A percentile compares a stretch with the other conserved stretches of the same genome.
Evolutionary conservation across 2,888 invertebrate species (phyloP).

Genomic region (Tipula lateralis): DNA sequence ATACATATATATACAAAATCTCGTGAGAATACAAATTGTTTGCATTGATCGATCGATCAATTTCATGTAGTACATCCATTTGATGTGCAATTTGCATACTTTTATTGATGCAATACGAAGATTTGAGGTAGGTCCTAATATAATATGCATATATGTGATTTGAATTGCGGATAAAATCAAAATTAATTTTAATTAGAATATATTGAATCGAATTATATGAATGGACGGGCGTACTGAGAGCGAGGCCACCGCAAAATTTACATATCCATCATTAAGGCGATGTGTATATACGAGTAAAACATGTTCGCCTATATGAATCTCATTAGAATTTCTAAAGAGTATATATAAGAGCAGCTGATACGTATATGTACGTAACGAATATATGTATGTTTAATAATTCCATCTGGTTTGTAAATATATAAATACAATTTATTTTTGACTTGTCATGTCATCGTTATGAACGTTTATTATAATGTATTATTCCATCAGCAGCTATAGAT

Average conservation of each 20-base stretch:
- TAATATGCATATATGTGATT: background rate
- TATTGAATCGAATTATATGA: background rate
- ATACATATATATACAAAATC: background rate
- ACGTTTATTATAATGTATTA: background rate
- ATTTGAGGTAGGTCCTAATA: conserved; percentile 24
- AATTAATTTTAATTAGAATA: background rate
- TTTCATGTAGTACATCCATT: background rate
- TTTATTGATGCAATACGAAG: background rate
- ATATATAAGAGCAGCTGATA: background rate
- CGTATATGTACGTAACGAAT: background rate
- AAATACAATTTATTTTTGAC: background rate
- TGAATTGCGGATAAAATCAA: background rate
- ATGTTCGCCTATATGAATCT: background rate
- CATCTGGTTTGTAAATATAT: background rate
- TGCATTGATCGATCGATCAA: background rate
- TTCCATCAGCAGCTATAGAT: background rate
- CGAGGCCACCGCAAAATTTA: background rate
- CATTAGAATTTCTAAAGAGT: conserved; percentile 4
- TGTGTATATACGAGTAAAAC: background rate
- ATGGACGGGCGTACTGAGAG: background rate
- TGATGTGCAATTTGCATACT: conserved; percentile 11
- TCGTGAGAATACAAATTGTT: background rate
- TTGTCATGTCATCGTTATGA: background rate
- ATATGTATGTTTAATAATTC: background rate
- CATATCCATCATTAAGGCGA: background rate